These are phyloP conservation scores for Zosterops japonicus DNA, from an alignment of 2,113 vertebrate species.

Conservation along the genomic window DNA sequence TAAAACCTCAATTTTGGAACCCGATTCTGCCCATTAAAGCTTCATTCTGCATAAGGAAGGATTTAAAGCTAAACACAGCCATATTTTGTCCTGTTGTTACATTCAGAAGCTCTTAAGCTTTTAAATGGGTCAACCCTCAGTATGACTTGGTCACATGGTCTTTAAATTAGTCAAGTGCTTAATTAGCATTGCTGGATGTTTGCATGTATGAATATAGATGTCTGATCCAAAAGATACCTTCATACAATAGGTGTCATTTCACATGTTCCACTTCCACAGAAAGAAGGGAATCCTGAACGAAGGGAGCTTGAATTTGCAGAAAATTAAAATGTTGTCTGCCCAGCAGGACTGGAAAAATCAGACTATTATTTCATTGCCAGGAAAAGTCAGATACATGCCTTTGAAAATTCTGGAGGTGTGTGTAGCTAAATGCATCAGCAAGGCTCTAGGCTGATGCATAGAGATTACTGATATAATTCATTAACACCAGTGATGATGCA, in stretches of 20 bases:
- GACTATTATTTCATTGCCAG: neutral
- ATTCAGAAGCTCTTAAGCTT: neutral
- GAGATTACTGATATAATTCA: neutral
- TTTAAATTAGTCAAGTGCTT: slow-evolving; percentile 38
- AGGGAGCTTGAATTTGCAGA: neutral
- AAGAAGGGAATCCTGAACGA: neutral
- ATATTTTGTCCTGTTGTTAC: neutral
- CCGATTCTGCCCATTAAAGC: neutral
- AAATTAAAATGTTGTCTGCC: neutral
- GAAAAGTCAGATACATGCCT: neutral
- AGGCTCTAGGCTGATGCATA: neutral
- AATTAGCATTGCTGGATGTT: slow-evolving; percentile 30
- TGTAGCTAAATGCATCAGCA: neutral
- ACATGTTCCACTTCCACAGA: neutral
- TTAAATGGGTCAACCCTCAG: slow-evolving; percentile 11
- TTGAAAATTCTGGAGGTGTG: neutral
- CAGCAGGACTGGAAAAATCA: neutral
- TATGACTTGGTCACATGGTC: slow-evolving; percentile 16
- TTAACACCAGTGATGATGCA: neutral
- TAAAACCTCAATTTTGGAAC: neutral
- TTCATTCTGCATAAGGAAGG: neutral
- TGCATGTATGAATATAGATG: neutral
- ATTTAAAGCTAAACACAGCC: neutral
- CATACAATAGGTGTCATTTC: neutral
- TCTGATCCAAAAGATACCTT: slow-evolving; percentile 19